A percentile compares a stretch with the other conserved stretches of the same genome.
Conservation (phyloP, 1,140 invertebrate species). For the Drosophila carrolli region DNA sequence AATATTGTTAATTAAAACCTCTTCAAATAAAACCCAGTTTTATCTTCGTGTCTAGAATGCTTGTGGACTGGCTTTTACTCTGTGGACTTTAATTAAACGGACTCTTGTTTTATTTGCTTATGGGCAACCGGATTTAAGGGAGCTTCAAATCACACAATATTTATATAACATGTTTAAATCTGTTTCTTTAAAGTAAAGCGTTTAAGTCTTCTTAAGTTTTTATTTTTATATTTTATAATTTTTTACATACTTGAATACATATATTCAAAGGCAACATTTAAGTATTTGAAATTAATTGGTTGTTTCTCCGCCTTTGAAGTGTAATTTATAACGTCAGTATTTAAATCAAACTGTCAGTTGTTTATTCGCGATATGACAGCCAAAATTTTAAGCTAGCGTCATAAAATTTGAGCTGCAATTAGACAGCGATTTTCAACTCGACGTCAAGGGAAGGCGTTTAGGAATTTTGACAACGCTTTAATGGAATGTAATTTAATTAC, state of each 20-base stretch:
- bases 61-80: not conserved
- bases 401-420: slow-evolving; percentile 24
- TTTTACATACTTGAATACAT: no score
- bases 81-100: slow-evolving; percentile 8
- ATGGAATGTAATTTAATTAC: slow-evolving; percentile 72
- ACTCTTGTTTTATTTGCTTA: not conserved
- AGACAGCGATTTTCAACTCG: slow-evolving; percentile 19
- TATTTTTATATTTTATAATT: no score
- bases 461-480: slow-evolving; percentile 33
- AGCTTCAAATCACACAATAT: no score
- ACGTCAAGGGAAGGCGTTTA: not conserved
- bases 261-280: no score
- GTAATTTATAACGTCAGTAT: slow-evolving; percentile 11
- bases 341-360: slow-evolving; percentile 18
- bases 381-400: slow-evolving; percentile 3
- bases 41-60: slow-evolving; percentile 1
- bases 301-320: slow-evolving; percentile 8
- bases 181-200: no score
- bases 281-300: slow-evolving; percentile 38
- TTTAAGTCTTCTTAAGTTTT: no score
- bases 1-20: slow-evolving; percentile 49
- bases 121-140: no score
- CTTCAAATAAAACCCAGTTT: slow-evolving; percentile 38
- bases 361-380: not conserved
- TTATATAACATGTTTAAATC: no score